Evolutionary conservation across 1,140 invertebrate genomes (phyloP).

Genomic region (Drosophila nasuta): DNA sequence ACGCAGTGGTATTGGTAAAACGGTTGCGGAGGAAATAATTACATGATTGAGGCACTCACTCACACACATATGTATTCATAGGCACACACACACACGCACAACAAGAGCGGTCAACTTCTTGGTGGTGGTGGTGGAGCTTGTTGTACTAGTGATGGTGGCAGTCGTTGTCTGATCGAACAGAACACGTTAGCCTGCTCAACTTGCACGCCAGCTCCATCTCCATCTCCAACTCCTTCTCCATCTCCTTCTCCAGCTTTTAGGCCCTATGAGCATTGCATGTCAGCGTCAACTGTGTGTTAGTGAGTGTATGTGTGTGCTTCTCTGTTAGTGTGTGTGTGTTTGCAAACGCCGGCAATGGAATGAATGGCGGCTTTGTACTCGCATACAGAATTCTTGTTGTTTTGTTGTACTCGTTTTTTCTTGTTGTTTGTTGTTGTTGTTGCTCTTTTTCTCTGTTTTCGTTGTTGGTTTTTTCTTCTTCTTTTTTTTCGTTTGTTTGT

Average conservation of each 20-base stretch:
- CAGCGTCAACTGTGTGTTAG: conserved; percentile 31
- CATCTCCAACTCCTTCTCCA: conserved; percentile 23
- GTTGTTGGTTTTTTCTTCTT: conserved; percentile 5
- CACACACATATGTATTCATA: conserved; percentile 39
- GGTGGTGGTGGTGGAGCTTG: conserved; percentile 3
- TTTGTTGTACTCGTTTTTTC: conserved; percentile 42
- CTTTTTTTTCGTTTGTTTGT: conserved; percentile 42
- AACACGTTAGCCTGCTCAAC: conserved; percentile 71
- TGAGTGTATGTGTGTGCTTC: conserved; percentile 13
- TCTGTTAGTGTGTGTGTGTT: conserved; percentile 43
- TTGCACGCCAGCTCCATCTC: conserved; percentile 23
- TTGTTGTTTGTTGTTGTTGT: conserved; percentile 11
- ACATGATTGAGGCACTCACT: conserved; percentile 82
- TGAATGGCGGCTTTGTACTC: conserved; percentile 71
- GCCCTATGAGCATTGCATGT: conserved; percentile 71
- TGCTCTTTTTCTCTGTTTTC: conserved; percentile 40
- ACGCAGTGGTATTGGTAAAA: conserved; percentile 55
- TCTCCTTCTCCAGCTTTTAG: conserved; percentile 25
- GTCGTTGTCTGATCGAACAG: conserved; percentile 77
- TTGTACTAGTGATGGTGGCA: conserved; percentile 19
- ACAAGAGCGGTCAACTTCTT: conserved; percentile 27
- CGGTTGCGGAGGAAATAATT: conserved; percentile 83
- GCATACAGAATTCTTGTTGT: conserved; percentile 63
- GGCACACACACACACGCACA: conserved; percentile 52
- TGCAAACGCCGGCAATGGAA: conserved; percentile 52